Evolutionary conservation across 1,140 invertebrate species (phyloP).

Genomic region (Uloborus diversus): DNA sequence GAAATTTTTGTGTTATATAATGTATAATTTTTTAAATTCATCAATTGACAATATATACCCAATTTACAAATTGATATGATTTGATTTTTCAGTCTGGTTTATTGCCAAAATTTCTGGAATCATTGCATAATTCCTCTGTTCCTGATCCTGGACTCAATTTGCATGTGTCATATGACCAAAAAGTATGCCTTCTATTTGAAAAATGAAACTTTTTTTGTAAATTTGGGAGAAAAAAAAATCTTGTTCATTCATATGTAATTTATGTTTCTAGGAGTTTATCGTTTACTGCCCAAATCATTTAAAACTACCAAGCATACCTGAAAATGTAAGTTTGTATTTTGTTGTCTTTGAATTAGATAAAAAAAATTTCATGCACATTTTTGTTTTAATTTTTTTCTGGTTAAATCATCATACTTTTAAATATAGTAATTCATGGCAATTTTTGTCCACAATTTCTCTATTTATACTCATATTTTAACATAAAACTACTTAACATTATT

Average conservation of each 20-base stretch:
- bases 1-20: no score
- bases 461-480: no score
- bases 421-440: no score
- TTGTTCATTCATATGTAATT: background rate
- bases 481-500: no score
- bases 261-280: conserved; percentile 73
- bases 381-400: no score
- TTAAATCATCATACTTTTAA: no score
- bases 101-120: conserved; percentile 73
- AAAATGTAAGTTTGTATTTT: conserved; percentile 81
- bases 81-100: conserved; percentile 61
- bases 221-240: background rate
- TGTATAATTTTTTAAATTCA: no score
- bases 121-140: conserved; percentile 73
- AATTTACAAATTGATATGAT: no score
- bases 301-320: conserved; percentile 89
- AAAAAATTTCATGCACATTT: no score
- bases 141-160: conserved; percentile 69
- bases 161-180: conserved; percentile 65
- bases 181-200: conserved; percentile 12
- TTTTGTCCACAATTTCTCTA: no score
- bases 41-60: no score
- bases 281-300: conserved; percentile 81
- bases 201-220: background rate
- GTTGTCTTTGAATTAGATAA: background rate